phyloP scores from a whole-genome alignment of 1,140 invertebrate genomes.

The Leptinotarsa lineolata region DNA sequence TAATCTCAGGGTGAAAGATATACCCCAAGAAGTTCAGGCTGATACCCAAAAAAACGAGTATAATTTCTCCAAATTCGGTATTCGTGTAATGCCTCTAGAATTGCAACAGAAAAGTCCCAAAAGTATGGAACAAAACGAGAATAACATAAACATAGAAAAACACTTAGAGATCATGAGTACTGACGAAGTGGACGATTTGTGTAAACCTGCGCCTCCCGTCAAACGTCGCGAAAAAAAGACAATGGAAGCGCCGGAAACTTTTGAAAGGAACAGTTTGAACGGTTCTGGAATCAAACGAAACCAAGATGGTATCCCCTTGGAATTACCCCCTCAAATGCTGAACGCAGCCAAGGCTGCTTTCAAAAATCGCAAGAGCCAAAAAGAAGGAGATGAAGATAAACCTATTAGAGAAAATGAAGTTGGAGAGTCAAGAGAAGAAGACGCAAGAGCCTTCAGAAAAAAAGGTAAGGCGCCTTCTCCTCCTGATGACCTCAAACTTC shows the following conservation, averaged over 20 bases:
- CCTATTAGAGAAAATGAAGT: slow-evolving; percentile 67
- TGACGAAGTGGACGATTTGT: slow-evolving; percentile 59
- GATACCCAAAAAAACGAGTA: slow-evolving; percentile 59
- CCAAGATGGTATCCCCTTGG: slow-evolving; percentile 64
- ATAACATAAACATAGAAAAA: slow-evolving; percentile 56
- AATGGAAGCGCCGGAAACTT: slow-evolving; percentile 55
- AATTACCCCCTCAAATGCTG: slow-evolving; percentile 71
- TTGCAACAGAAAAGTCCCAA: slow-evolving; percentile 58
- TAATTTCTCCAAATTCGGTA: slow-evolving; percentile 69
- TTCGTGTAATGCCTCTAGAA: slow-evolving; percentile 66
- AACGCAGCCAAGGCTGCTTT: slow-evolving; percentile 71
- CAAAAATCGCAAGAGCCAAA: slow-evolving; percentile 63
- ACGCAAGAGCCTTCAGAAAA: slow-evolving; percentile 64
- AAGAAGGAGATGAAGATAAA: slow-evolving; percentile 53
- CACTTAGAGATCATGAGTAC: slow-evolving; percentile 55
- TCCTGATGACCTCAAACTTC: slow-evolving; percentile 54
- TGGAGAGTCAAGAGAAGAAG: slow-evolving; percentile 49
- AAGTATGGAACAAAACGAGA: slow-evolving; percentile 51
- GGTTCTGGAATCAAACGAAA: slow-evolving; percentile 63
- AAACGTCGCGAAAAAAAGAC: slow-evolving; percentile 52
- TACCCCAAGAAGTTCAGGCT: slow-evolving; percentile 53
- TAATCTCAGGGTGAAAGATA: slow-evolving; percentile 54
- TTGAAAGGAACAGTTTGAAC: slow-evolving; percentile 51
- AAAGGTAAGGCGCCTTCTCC: slow-evolving; percentile 76
- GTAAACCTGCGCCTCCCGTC: slow-evolving; percentile 37